A percentile compares a stretch with the other conserved stretches of the same genome.
phyloP scores from a whole-genome alignment of 2,888 invertebrate genomes.

The Alitta virens region DNA sequence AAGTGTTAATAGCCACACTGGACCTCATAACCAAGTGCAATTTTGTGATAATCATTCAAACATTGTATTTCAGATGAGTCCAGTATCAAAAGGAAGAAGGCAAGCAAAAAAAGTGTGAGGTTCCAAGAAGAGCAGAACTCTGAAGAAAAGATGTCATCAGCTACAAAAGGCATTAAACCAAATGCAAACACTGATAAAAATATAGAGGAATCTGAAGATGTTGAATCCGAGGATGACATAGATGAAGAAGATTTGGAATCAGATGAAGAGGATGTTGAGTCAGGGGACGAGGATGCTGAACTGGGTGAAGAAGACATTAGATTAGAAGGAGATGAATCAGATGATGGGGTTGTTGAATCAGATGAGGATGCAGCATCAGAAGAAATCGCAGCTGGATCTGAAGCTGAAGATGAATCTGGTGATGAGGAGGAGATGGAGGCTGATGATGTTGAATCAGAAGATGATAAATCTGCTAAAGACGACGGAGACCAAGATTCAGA shows the following conservation, averaged over 20 bases:
- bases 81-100: background rate
- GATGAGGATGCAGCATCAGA: conserved; percentile 1
- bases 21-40: too few relatives aligned
- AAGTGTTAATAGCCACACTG: too few relatives aligned
- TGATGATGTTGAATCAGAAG: conserved; percentile 9
- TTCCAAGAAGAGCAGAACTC: background rate
- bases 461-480: background rate
- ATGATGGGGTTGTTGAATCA: conserved; percentile 3
- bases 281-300: conserved; percentile 1
- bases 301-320: background rate
- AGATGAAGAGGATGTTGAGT: conserved; percentile 3
- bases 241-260: background rate
- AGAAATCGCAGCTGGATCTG: conserved; percentile 1
- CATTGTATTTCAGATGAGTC: too few relatives aligned
- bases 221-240: background rate
- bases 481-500: background rate
- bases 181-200: background rate
- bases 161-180: background rate
- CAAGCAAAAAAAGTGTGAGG: background rate
- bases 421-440: conserved; percentile 3
- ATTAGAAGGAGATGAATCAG: background rate
- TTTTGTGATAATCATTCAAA: too few relatives aligned
- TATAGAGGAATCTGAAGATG: background rate
- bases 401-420: conserved; percentile 1
- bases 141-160: background rate